Conservation (phyloP, 1,140 invertebrate genomes). For the Caenorhabditis briggsae region DNA sequence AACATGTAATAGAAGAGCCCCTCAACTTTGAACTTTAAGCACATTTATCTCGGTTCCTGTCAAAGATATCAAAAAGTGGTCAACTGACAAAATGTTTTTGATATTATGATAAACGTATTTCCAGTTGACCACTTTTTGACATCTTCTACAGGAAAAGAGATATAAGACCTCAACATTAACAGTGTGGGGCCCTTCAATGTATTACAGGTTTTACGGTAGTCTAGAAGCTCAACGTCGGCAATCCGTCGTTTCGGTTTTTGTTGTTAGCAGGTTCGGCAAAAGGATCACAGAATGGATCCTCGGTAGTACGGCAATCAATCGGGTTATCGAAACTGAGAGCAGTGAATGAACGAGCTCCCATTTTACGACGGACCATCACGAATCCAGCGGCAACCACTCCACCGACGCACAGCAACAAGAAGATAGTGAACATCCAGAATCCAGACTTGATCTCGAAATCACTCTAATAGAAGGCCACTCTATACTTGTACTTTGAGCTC, state of each 20-base stretch:
- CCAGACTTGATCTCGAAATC: conserved; percentile 31
- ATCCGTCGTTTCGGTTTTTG: conserved; percentile 1
- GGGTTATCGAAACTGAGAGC: conserved; percentile 99
- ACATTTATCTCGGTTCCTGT: too few species aligned
- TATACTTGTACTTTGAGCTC: too few species aligned
- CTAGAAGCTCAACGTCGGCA: conserved; percentile 32
- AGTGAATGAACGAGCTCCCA: conserved; percentile 83
- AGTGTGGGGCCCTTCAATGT: too few species aligned
- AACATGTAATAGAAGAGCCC: background rate
- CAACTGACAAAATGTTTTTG: too few species aligned
- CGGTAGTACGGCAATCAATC: conserved; percentile 94
- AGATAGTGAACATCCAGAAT: conserved; percentile 60
- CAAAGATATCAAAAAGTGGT: too few species aligned
- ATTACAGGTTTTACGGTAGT: too few species aligned
- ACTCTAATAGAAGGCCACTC: conserved; percentile 45
- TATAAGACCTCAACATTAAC: too few species aligned
- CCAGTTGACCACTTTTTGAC: too few species aligned
- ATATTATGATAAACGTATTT: too few species aligned
- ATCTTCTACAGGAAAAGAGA: too few species aligned
- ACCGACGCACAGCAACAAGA: conserved; percentile 67
- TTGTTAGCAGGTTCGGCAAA: conserved; percentile 8
- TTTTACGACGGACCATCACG: conserved; percentile 80
- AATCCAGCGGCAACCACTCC: conserved; percentile 61
- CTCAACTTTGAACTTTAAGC: too few species aligned
- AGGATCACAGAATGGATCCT: conserved; percentile 73